Evolutionary conservation across 1,140 invertebrate genomes (phyloP).

Genomic region (Ceratina australensis): DNA sequence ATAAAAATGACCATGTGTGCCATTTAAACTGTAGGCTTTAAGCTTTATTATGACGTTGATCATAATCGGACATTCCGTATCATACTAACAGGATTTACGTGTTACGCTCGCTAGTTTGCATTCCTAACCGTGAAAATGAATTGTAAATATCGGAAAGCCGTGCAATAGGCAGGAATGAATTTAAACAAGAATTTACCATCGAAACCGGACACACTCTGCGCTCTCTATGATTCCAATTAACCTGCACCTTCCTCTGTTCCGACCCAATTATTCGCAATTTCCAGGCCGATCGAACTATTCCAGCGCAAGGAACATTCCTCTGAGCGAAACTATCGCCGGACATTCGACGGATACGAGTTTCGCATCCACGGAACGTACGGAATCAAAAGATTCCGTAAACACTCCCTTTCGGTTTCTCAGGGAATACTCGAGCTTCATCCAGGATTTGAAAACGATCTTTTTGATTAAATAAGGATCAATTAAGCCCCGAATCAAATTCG

Average conservation of each 20-base stretch:
- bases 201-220: background rate
- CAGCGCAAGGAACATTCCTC: background rate
- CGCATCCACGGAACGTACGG: background rate
- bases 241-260: background rate
- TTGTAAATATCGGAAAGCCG: background rate
- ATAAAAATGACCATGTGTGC: too few species aligned
- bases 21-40: too few species aligned
- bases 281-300: background rate
- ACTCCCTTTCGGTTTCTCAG: background rate
- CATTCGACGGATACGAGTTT: background rate
- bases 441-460: slow-evolving; percentile 21
- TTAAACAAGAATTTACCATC: background rate
- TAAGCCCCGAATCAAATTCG: slow-evolving; percentile 19
- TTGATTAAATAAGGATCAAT: slow-evolving; percentile 43
- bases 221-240: background rate
- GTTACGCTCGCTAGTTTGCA: slow-evolving; percentile 14
- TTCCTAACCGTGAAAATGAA: background rate
- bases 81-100: too few species aligned
- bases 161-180: background rate
- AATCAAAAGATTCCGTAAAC: background rate
- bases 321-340: background rate
- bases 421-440: background rate
- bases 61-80: too few species aligned
- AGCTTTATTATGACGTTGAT: too few species aligned
- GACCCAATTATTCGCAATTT: slow-evolving; percentile 2